These are phyloP conservation scores for Mastomys coucha DNA, from an alignment of 2,113 vertebrate species.

Conservation along the genomic window DNA sequence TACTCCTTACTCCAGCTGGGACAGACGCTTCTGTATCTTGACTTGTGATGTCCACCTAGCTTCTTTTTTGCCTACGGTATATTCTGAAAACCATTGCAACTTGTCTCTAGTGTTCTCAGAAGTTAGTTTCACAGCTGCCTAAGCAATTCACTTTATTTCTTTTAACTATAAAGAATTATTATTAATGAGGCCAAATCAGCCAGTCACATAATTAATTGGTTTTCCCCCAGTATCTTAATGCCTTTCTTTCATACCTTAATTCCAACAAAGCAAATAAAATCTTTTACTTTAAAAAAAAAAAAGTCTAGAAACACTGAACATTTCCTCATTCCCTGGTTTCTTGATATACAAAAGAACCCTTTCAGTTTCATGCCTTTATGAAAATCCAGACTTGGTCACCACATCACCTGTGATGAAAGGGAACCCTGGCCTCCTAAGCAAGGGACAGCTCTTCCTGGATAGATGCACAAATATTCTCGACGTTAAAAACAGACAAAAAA, in stretches of 20 bases:
- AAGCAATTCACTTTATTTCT: constrained; percentile 24
- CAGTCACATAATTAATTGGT: background rate
- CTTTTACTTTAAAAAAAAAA: background rate
- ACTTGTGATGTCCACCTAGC: background rate
- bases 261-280: background rate
- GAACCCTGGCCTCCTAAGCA: background rate
- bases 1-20: background rate
- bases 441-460: background rate
- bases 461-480: constrained; percentile 7
- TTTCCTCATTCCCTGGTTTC: constrained; percentile 2
- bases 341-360: background rate
- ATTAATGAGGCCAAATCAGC: background rate
- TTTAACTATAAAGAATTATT: constrained; percentile 12
- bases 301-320: background rate
- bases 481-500: background rate
- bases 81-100: background rate
- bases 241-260: background rate
- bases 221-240: background rate
- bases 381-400: background rate
- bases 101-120: background rate
- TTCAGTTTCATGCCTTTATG: constrained; percentile 13
- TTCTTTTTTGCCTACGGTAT: background rate
- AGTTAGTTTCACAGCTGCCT: background rate
- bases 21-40: background rate
- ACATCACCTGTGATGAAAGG: background rate